Evolutionary conservation across 2,888 invertebrate genomes (phyloP), one percentile per base, ranked within the genome.

Genomic region (Macaria notata): DNA sequence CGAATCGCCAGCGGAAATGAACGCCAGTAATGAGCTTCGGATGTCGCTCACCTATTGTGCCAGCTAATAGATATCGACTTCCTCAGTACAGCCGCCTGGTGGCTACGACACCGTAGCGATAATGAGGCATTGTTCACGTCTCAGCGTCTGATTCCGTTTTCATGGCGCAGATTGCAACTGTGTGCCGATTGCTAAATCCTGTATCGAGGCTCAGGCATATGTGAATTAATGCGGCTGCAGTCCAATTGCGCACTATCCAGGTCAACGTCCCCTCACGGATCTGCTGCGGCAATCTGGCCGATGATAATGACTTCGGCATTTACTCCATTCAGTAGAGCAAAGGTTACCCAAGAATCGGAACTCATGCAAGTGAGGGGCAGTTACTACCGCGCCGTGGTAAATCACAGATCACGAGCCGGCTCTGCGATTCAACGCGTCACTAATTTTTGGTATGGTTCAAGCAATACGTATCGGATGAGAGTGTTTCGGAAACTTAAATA

Each of bases 1-100:
- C 84, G 81, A 87, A 89, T 86, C 78, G 78, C 81, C 79, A 88
- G 78, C 90, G 90, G 90, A 91, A 90, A 88, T 78, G 84, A 82
- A 83, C 75, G 75, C 76, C 83, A 84, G 83, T 89, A 91, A 91
- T 88, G 90, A 89, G 90, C 87, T 89, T 90, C 90, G 90, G 90
- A 91, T 90, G 87, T 89, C 89, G 88, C 88, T 89, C 88, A 88
- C 86, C 90, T 90, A 91, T 91, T 91, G 90, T 91, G 86, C 84
- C 68, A 79, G 86, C 88, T 89, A 89, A 90, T 90, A 90, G 89
- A 89, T 90, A 88, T 88, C 77, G 88, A 89, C 90, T 90, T 91
- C 90, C 90, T 90, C 77, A 84, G 84, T 84, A 79, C 80, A 83
- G 78, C 73, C 72, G 71, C 77, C 77, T 79, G 83, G 78, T 85